Conservation (phyloP, 2,888 invertebrate genomes). For the Acleris literana region DNA sequence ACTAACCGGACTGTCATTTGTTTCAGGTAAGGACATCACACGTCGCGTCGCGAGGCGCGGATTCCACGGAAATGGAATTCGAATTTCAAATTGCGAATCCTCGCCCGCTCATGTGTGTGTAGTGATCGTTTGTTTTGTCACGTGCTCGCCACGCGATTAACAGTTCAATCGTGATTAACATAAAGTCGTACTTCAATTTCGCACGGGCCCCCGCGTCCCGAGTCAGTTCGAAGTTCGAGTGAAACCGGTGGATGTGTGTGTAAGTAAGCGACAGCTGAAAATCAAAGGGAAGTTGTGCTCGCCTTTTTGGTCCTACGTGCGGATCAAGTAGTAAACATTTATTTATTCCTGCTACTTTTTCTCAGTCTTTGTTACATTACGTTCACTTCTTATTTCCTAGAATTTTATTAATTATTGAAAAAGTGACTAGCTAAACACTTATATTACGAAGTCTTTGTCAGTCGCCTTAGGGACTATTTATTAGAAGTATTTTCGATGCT, state of each 20-base stretch:
- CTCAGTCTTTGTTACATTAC: conserved; percentile 1
- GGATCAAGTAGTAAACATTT: conserved; percentile 14
- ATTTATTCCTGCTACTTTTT: background rate
- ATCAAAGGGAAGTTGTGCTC: conserved; percentile 59
- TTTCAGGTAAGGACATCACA: conserved; percentile 72
- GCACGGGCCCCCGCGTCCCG: conserved; percentile 52
- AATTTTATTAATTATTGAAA: no score
- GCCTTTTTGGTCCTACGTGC: conserved; percentile 42
- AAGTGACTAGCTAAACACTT: no score
- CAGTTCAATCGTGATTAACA: conserved; percentile 66
- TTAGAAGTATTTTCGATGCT: no score
- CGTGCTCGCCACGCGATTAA: conserved; percentile 64
- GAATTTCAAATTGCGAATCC: conserved; percentile 62
- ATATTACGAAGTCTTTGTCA: no score
- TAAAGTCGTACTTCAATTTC: conserved; percentile 73
- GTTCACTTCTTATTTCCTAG: background rate
- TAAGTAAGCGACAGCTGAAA: conserved; percentile 67
- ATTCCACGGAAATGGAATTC: conserved; percentile 51
- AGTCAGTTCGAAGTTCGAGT: conserved; percentile 45
- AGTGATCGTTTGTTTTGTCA: conserved; percentile 67
- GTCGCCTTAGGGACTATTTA: no score
- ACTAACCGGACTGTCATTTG: conserved; percentile 55
- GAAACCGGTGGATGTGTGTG: conserved; percentile 52
- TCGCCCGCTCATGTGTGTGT: conserved; percentile 49
- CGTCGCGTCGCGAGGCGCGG: conserved; percentile 37